Conservation (phyloP, 1,140 invertebrate species). For the Cydia amplana region DNA sequence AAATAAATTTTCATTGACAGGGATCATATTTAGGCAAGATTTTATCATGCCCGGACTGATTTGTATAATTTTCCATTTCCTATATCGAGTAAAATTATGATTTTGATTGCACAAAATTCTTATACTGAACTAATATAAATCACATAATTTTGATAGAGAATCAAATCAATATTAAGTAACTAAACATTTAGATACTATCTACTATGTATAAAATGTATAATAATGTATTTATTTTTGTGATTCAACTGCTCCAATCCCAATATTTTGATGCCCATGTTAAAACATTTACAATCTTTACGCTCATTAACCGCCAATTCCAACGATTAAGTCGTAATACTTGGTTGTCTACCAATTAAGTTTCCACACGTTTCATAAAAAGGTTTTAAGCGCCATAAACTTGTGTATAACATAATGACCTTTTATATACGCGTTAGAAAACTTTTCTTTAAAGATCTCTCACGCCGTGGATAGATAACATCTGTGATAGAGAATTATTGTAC, state of each 20-base stretch:
- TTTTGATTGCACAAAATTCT: too few relatives aligned
- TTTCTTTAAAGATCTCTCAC: slow-evolving; percentile 57
- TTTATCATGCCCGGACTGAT: too few relatives aligned
- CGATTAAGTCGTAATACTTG: slow-evolving; percentile 68
- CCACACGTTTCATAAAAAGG: not conserved
- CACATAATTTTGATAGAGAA: too few relatives aligned
- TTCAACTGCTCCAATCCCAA: slow-evolving; percentile 36
- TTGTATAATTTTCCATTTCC: too few relatives aligned
- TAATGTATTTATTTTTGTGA: slow-evolving; percentile 35
- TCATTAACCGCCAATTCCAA: slow-evolving; percentile 67
- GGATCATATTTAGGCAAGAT: too few relatives aligned
- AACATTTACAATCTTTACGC: slow-evolving; percentile 66
- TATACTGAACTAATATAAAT: too few relatives aligned
- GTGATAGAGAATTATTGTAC: slow-evolving; percentile 62
- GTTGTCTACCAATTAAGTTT: slow-evolving; percentile 68
- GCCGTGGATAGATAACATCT: slow-evolving; percentile 58
- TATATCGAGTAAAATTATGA: too few relatives aligned
- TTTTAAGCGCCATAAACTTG: not conserved
- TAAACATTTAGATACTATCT: too few relatives aligned
- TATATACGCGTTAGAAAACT: not conserved
- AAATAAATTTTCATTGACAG: too few relatives aligned
- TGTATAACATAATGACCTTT: not conserved
- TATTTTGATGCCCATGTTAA: slow-evolving; percentile 56
- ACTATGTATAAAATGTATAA: too few relatives aligned
- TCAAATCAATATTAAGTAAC: too few relatives aligned